These are phyloP conservation scores for Drosophila koepferae DNA, from an alignment of 2,888 invertebrate species.

Conservation along the genomic window DNA sequence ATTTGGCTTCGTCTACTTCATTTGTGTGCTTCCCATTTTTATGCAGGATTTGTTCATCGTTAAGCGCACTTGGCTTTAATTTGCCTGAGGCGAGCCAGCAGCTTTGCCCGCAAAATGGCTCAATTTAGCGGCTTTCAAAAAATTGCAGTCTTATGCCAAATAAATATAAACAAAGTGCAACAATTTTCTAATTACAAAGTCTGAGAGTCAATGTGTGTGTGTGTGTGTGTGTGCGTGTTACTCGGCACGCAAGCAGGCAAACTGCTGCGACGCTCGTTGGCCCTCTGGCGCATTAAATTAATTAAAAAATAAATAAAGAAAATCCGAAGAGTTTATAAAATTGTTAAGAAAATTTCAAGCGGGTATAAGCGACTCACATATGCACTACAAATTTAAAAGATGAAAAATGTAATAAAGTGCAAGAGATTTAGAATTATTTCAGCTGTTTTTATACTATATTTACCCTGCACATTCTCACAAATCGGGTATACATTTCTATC, in stretches of 20 bases:
- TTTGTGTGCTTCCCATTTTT: background rate
- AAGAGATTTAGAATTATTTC: too few species aligned
- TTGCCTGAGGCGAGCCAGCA: slow-evolving; percentile 30
- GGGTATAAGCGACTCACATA: background rate
- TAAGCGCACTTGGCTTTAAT: slow-evolving; percentile 39
- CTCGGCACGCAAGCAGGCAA: slow-evolving; percentile 57
- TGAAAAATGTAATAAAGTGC: too few species aligned
- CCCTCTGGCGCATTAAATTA: slow-evolving; percentile 76
- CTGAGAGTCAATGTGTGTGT: slow-evolving; percentile 7
- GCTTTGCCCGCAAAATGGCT: slow-evolving; percentile 64
- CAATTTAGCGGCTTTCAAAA: slow-evolving; percentile 66
- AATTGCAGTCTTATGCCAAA: slow-evolving; percentile 61
- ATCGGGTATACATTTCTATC: background rate
- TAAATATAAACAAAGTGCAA: slow-evolving; percentile 73
- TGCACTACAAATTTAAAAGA: background rate
- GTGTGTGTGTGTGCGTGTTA: slow-evolving; percentile 30
- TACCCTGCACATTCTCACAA: too few species aligned
- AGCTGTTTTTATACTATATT: too few species aligned
- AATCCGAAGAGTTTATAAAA: slow-evolving; percentile 70
- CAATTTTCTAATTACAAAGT: slow-evolving; percentile 77
- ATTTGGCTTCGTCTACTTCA: slow-evolving; percentile 41
- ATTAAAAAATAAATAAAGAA: slow-evolving; percentile 73
- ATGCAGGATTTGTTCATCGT: background rate
- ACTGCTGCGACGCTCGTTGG: slow-evolving; percentile 1
- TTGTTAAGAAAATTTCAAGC: background rate